A percentile compares a stretch with the other conserved stretches of the same genome.
phyloP scores from a whole-genome alignment of 1,140 invertebrate species.

The Tetraneura akinire region DNA sequence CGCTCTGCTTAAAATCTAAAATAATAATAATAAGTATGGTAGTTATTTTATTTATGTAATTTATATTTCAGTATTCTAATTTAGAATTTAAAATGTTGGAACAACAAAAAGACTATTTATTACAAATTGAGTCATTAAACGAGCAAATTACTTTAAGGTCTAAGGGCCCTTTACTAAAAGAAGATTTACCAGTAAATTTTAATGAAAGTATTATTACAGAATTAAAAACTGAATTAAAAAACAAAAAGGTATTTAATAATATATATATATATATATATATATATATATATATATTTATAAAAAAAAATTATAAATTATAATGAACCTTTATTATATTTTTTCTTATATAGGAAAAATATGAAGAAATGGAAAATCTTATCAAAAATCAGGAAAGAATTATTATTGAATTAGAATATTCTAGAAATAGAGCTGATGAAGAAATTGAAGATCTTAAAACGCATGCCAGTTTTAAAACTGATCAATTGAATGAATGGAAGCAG shows the following conservation, averaged over 20 bases:
- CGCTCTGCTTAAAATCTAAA: too few relatives aligned
- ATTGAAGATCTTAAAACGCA: conserved; percentile 27
- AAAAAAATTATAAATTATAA: neutral
- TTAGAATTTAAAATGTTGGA: conserved; percentile 43
- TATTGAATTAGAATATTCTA: conserved; percentile 21
- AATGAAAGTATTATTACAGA: conserved; percentile 44
- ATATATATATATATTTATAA: neutral
- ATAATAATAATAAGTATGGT: too few relatives aligned
- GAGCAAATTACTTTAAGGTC: neutral
- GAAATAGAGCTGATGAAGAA: conserved; percentile 10
- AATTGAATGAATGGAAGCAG: conserved; percentile 49
- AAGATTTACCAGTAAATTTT: conserved; percentile 31
- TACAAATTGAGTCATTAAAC: conserved; percentile 23
- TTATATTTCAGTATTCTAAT: conserved; percentile 45
- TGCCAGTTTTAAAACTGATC: conserved; percentile 33
- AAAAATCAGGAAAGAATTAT: conserved; percentile 26
- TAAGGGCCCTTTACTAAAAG: neutral
- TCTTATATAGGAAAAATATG: conserved; percentile 14
- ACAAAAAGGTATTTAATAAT: conserved; percentile 15
- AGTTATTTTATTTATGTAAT: too few relatives aligned
- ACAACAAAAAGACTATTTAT: conserved; percentile 33
- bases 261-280: neutral
- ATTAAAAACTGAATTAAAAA: conserved; percentile 31
- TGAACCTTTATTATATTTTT: neutral
- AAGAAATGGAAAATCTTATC: conserved; percentile 40